phyloP scores from a whole-genome alignment of 2,888 invertebrate species.

The Seira ritae region DNA sequence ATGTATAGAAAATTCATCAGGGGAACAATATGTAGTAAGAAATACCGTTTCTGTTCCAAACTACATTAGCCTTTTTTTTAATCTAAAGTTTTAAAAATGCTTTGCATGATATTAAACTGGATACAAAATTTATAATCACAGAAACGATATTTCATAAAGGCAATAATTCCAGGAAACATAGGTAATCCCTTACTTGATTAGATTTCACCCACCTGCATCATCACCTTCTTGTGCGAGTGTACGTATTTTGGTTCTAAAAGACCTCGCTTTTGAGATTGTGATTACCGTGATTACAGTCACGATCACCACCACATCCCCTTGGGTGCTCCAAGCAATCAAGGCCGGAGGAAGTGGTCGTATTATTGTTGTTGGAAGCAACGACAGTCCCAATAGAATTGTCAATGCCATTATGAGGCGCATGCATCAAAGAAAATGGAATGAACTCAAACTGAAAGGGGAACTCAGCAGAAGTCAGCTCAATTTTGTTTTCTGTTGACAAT shows the following conservation, averaged over 20 bases:
- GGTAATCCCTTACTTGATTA: too few species aligned
- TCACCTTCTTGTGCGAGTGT: not conserved
- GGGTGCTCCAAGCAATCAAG: not conserved
- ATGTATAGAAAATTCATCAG: too few species aligned
- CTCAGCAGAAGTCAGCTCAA: constrained; percentile 56
- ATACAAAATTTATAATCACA: too few species aligned
- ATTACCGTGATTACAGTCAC: not conserved
- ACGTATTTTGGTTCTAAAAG: not conserved
- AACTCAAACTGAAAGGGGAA: constrained; percentile 58
- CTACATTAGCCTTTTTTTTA: too few species aligned
- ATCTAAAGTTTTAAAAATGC: too few species aligned
- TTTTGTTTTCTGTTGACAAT: constrained; percentile 61
- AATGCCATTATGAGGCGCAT: constrained; percentile 53
- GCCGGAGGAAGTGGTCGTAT: not conserved
- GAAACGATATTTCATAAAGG: too few species aligned
- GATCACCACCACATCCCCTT: constrained; percentile 8
- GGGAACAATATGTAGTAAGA: too few species aligned
- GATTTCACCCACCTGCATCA: not conserved
- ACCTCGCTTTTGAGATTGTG: not conserved
- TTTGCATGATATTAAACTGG: too few species aligned
- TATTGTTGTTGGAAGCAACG: constrained; percentile 16
- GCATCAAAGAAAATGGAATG: constrained; percentile 61
- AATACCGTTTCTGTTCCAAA: too few species aligned
- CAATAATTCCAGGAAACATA: too few species aligned
- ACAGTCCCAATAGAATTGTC: constrained; percentile 24